These are phyloP conservation scores for Alethe diademata DNA, from an alignment of 2,113 vertebrate genomes.

Conservation along the genomic window DNA sequence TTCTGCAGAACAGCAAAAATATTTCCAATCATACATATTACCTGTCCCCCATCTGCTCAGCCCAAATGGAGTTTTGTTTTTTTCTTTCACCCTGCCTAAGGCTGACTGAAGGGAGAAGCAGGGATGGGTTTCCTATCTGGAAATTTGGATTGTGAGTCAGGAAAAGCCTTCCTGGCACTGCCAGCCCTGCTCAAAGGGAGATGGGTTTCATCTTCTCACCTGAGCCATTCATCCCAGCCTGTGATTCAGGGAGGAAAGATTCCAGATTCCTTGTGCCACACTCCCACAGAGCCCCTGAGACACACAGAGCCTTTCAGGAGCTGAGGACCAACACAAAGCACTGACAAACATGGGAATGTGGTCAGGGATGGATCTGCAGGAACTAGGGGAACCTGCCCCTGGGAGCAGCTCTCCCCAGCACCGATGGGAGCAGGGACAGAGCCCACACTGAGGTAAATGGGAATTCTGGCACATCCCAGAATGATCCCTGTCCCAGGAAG, in stretches of 20 bases:
- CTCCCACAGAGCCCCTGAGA: not conserved
- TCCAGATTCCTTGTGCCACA: not conserved
- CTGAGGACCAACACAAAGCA: not conserved
- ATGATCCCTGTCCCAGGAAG: not conserved
- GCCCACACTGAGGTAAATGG: fast-evolving
- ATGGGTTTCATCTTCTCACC: not conserved
- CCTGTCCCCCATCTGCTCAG: too few species aligned
- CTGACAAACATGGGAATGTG: fast-evolving
- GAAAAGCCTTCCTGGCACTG: not conserved
- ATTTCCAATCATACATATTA: not conserved
- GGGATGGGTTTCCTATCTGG: not conserved
- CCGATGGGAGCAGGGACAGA: not conserved
- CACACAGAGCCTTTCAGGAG: not conserved
- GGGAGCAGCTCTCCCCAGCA: not conserved
- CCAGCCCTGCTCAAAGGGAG: not conserved
- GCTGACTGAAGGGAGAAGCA: not conserved
- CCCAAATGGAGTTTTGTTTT: not conserved
- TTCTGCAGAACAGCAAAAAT: not conserved
- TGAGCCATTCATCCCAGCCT: not conserved
- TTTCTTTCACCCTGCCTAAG: not conserved
- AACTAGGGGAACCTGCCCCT: fast-evolving
- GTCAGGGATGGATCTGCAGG: fast-evolving
- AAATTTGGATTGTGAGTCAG: not conserved
- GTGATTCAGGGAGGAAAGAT: not conserved
- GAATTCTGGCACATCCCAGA: fast-evolving